phyloP scores from a whole-genome alignment of 2,113 vertebrate species.

The Circaetus cinerascens region DNA sequence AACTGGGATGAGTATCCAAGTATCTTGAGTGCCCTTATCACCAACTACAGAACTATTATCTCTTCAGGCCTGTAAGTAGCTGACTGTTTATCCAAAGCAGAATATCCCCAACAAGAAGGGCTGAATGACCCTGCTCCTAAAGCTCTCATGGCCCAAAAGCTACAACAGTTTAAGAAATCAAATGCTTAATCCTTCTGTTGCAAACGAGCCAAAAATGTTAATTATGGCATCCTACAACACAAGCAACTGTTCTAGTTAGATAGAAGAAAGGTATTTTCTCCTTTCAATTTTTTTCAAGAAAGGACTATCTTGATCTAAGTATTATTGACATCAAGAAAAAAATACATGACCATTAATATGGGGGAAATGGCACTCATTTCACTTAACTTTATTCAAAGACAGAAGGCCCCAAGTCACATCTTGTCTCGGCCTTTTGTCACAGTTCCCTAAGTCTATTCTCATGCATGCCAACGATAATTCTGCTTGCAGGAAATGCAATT shows the following conservation, averaged over 20 bases:
- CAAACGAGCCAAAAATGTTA: background rate
- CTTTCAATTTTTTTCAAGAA: background rate
- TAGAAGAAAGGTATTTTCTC: background rate
- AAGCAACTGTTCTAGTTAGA: background rate
- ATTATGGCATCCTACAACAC: background rate
- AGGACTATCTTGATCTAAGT: background rate
- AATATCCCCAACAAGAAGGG: background rate
- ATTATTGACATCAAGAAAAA: background rate
- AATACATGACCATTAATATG: background rate
- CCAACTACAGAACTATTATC: background rate
- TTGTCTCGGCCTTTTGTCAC: background rate
- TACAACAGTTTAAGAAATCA: background rate
- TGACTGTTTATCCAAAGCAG: background rate
- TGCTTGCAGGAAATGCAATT: background rate
- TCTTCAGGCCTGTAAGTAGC: background rate
- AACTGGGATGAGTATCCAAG: background rate
- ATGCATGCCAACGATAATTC: background rate
- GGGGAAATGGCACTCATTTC: background rate
- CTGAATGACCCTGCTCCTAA: background rate
- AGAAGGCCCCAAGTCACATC: background rate
- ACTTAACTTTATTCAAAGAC: background rate
- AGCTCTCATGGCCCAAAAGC: background rate
- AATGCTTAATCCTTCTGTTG: background rate
- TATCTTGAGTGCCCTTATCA: background rate
- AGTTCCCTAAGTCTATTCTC: background rate